Evolutionary conservation across 1,140 invertebrate genomes (phyloP).

Genomic region (Vollenhovia emeryi): DNA sequence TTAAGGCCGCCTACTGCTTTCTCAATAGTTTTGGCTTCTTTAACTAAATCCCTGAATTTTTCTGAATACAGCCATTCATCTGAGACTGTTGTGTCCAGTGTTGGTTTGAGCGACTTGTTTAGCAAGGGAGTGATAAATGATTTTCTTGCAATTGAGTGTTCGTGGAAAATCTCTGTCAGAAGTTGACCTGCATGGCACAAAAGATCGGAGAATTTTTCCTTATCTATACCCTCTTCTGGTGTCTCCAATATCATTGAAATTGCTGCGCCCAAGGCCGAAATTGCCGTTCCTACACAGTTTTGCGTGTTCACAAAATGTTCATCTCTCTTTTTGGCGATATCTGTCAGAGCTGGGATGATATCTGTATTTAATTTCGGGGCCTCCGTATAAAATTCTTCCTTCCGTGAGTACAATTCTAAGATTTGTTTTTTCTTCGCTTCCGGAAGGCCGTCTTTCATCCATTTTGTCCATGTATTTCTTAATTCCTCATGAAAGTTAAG

Average conservation of each 20-base stretch:
- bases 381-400: slow-evolving; percentile 49
- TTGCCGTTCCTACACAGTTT: slow-evolving; percentile 59
- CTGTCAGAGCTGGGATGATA: background rate
- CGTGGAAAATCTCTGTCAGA: slow-evolving; percentile 10
- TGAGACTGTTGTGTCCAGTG: background rate
- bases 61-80: slow-evolving; percentile 28
- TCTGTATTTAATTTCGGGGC: background rate
- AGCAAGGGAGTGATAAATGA: slow-evolving; percentile 34
- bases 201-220: background rate
- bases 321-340: slow-evolving; percentile 54
- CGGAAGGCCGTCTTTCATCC: slow-evolving; percentile 57
- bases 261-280: slow-evolving; percentile 3
- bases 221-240: slow-evolving; percentile 14
- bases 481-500: slow-evolving; percentile 30
- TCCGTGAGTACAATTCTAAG: slow-evolving; percentile 42
- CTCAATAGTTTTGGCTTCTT: slow-evolving; percentile 3
- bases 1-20: background rate
- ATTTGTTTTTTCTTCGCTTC: slow-evolving; percentile 49
- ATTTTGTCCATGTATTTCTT: slow-evolving; percentile 53
- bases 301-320: slow-evolving; percentile 60
- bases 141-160: slow-evolving; percentile 12
- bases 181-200: background rate
- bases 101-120: slow-evolving; percentile 15
- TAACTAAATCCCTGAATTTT: slow-evolving; percentile 13
- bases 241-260: slow-evolving; percentile 53